Evolutionary conservation across 2,888 invertebrate genomes (phyloP), one percentile per base, ranked within the genome.

Genomic region (Ormyrus pomaceus): DNA sequence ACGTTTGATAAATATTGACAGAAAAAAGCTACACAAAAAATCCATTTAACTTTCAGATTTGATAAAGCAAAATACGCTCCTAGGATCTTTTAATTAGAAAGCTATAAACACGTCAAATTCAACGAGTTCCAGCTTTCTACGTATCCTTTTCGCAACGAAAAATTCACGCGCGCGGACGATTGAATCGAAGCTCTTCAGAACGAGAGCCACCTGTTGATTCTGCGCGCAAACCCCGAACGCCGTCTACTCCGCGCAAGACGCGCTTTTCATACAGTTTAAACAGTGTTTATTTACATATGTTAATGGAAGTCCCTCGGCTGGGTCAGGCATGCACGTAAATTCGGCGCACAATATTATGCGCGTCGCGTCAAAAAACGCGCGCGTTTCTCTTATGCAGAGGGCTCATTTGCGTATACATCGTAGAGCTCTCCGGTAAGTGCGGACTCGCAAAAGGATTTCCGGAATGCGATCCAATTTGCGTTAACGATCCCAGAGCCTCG

Each of bases 381-480:
- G 8, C n/a, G n/a, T 64, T 50, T 64, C 64, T 50, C 64, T 46
- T 34, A 34, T 34, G 34, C 34, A 34, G 34, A 34, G 34, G 34
- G 34, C 34, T 34, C 34, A 34, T 34, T 34, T 34, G 34, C 34
- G 34, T 34, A 34, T 34, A 34, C 34, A 34, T 34, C 34, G 34
- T 34, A 34, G 34, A 34, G 34, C 34, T 34, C 34, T 34, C 34
- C 62, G 7, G 6, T 46, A 11, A 62, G 2, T 4, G 19, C 53
- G 19, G 56, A 46, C 46, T 56, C 66, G 66, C 74, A 11, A 72
- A 73, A 71, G 55, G 55, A 68, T 84, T 86, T 85, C 84, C 81
- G 83, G 86, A 85, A 86, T 86, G 84, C 85, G 84, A 86, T 85
- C 84, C 85, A 86, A 86, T 86, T 86, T 86, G 83, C 85, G 85